Base-by-base conservation (phyloP, 2,113 vertebrate species). In the Erpornis zantholeuca region DNA sequence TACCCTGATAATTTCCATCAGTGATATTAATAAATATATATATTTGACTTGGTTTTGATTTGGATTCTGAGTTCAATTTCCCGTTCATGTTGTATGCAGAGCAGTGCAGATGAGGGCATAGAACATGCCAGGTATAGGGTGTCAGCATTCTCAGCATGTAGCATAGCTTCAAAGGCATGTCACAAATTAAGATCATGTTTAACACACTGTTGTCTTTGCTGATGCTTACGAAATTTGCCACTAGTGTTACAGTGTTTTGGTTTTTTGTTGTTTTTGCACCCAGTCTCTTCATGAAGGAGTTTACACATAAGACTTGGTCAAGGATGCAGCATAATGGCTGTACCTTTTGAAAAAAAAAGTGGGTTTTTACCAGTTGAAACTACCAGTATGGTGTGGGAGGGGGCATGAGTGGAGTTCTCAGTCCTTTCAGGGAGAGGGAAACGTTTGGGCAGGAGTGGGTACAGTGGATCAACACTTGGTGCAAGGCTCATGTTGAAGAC, bases 191-290 rank as follows among this genome's bases (percentile, higher is more conserved):
- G 91, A 84, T 85, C 81, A 64, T 91, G 35, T 92, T 96, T 72
- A 92, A 88, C 0, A 4, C 75, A 44, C 70, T 91, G 83, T 94
- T 81, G 45, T 92, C 79, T 96, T 93, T 94, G 85, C 79, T 94
- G 85, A 90, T 93, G 88, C 69, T 81, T 88, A 79, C 72, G 82
- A 90, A 91, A 96, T 89, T 88, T 94, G 64, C 56, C 68, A 69
- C 65, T 81, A 27, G 40, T 40, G 18, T 93, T 66, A n/a, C 15
- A 33, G 18, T 6, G 35, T 44, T 42, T 11, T 11, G 38, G 38
- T 36, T 61, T 83, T 63, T 73, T 45, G 35, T 36, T 45, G 1
- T 53, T 94, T 75, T 59, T 56, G 19, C 84, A 56, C 15, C 20
- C 19, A 38, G 16, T 29, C 33, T 82, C 47, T 76, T 82, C 35